phyloP scores from a whole-genome alignment of 2,888 invertebrate species.

The Heteromyza rotundicornis region DNA sequence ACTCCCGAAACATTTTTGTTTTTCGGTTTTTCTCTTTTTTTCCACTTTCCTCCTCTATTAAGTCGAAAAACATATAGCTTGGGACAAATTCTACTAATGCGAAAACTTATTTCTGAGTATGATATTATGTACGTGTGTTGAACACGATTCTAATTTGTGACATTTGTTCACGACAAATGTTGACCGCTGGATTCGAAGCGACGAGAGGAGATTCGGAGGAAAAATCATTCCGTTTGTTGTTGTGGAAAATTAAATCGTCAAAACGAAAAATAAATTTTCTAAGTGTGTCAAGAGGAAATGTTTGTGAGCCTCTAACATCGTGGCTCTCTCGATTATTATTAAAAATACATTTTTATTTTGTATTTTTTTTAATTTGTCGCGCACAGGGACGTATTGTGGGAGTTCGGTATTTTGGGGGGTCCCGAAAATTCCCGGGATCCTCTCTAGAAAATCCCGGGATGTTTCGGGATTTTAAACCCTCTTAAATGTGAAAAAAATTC shows the following conservation, averaged over 20 bases:
- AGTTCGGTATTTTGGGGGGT: too few species aligned
- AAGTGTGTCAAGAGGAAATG: conserved; percentile 21
- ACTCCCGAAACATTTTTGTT: conserved; percentile 18
- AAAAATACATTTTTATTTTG: too few species aligned
- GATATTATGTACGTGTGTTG: neutral
- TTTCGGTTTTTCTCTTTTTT: too few species aligned
- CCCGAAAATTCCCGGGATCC: too few species aligned
- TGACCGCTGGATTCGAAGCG: neutral
- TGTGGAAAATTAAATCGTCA: conserved; percentile 14
- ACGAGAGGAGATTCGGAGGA: too few species aligned
- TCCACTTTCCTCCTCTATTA: conserved; percentile 13
- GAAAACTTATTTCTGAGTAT: conserved; percentile 3
- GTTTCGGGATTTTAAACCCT: too few species aligned
- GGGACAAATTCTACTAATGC: conserved; percentile 11
- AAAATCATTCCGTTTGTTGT: neutral
- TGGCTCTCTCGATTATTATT: too few species aligned
- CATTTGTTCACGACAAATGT: neutral
- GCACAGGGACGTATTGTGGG: too few species aligned
- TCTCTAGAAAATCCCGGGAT: too few species aligned
- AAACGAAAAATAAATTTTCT: conserved; percentile 11
- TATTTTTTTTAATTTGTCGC: too few species aligned
- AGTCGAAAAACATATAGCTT: conserved; percentile 41
- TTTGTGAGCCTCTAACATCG: too few species aligned
- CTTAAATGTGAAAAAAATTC: too few species aligned
- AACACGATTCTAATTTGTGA: neutral